Percentiles rank a stretch among this genome's conserved stretches.
Evolutionary conservation across 1,140 invertebrate genomes (phyloP).

Genomic region (Zaprionus davidi): DNA sequence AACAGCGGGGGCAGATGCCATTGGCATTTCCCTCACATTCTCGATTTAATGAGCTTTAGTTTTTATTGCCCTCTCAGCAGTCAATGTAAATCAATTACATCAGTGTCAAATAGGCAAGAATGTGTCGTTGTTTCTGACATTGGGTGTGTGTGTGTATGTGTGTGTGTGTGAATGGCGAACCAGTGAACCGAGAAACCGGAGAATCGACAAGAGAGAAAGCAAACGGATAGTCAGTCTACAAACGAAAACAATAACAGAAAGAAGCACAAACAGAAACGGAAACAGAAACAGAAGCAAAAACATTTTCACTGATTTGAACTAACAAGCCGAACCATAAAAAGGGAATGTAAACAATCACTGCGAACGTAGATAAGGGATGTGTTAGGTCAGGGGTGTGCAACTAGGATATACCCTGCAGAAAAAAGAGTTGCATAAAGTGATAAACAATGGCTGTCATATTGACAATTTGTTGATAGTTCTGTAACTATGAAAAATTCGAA

Average conservation of each 20-base stretch:
- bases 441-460: too few relatives aligned
- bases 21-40: slow-evolving; percentile 8
- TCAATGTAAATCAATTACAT: slow-evolving; percentile 44
- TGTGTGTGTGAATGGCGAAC: neutral
- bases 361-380: slow-evolving; percentile 10
- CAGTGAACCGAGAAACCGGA: slow-evolving; percentile 5
- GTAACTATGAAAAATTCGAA: too few relatives aligned
- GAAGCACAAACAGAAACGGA: slow-evolving; percentile 1
- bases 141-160: neutral
- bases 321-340: slow-evolving; percentile 53
- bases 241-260: slow-evolving; percentile 9
- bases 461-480: too few relatives aligned
- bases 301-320: slow-evolving; percentile 45
- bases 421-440: neutral
- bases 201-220: neutral
- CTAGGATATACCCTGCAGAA: neutral
- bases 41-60: slow-evolving; percentile 22
- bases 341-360: slow-evolving; percentile 30
- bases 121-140: neutral
- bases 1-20: neutral
- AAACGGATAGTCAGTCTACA: neutral
- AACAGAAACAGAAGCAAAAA: slow-evolving; percentile 14
- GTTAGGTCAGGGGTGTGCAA: neutral
- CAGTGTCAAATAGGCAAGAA: slow-evolving; percentile 14
- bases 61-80: slow-evolving; percentile 12